These are phyloP conservation scores for Triops longicaudatus DNA, from an alignment of 1,140 invertebrate genomes.

Conservation along the genomic window DNA sequence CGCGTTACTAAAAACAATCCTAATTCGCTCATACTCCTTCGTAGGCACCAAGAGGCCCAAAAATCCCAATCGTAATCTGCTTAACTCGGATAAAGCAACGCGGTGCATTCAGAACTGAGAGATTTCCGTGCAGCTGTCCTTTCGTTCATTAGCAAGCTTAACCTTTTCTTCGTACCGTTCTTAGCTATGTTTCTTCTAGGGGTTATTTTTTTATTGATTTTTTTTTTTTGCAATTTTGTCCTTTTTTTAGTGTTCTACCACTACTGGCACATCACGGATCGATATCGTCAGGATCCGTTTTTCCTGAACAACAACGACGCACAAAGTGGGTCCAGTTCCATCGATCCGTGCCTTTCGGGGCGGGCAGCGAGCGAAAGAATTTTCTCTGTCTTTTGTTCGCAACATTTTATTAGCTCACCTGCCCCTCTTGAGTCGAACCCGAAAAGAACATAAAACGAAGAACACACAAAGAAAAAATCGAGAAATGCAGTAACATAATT, in stretches of 20 bases:
- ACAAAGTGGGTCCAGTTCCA: neutral
- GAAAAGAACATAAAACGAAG: neutral
- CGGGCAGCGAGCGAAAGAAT: neutral
- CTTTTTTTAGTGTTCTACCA: too few relatives aligned
- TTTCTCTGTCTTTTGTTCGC: neutral
- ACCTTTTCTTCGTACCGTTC: neutral
- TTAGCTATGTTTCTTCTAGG: neutral
- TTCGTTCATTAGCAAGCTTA: neutral
- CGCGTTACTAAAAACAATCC: too few relatives aligned
- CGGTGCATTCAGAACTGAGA: too few relatives aligned
- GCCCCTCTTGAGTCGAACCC: neutral
- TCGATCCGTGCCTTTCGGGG: neutral
- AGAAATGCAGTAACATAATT: neutral
- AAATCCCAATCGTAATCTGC: neutral
- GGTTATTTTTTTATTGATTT: neutral
- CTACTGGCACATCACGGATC: neutral
- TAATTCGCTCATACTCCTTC: too few relatives aligned
- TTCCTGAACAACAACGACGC: constrained; percentile 10
- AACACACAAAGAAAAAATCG: too few relatives aligned
- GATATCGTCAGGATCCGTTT: constrained; percentile 11
- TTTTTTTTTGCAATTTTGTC: too few relatives aligned
- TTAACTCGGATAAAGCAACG: neutral
- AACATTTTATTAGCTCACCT: neutral
- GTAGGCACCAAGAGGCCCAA: too few relatives aligned
- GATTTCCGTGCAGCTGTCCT: neutral